A percentile compares a stretch with the other conserved stretches of the same genome.
Conservation (phyloP, 2,113 vertebrate genomes). For the Rousettus leschenaultii region DNA sequence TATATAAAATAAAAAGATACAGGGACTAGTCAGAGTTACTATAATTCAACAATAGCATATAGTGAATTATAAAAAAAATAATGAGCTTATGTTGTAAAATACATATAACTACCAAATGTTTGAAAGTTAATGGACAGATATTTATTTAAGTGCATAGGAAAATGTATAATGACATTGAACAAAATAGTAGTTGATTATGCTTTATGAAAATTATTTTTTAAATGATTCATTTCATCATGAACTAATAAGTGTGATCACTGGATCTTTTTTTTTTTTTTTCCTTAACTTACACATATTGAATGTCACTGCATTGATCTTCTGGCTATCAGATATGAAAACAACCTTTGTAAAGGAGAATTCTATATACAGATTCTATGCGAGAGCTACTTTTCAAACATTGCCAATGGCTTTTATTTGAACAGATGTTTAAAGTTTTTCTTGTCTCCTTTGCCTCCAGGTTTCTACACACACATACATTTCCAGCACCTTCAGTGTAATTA, state of each 20-base stretch:
- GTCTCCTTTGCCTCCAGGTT: background rate
- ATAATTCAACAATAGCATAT: background rate
- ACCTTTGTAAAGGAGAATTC: background rate
- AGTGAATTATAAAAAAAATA: background rate
- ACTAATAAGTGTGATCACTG: background rate
- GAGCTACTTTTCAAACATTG: background rate
- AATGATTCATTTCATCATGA: background rate
- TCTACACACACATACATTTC: background rate
- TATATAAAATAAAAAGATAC: background rate
- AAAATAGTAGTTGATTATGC: background rate
- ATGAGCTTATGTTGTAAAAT: background rate
- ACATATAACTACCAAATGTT: background rate
- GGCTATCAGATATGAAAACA: background rate
- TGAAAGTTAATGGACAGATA: background rate
- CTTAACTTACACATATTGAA: background rate
- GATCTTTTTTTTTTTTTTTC: background rate
- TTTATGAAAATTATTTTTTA: background rate
- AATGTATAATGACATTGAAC: background rate
- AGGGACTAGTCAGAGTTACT: background rate
- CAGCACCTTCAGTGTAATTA: background rate
- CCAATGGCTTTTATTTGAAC: background rate
- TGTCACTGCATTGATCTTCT: background rate
- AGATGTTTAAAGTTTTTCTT: background rate
- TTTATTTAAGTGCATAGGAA: background rate
- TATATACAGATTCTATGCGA: background rate